A percentile compares a stretch with the other conserved stretches of the same genome.
Conservation (phyloP, 2,888 invertebrate species). For the Cremastobaeus sp. region DNA sequence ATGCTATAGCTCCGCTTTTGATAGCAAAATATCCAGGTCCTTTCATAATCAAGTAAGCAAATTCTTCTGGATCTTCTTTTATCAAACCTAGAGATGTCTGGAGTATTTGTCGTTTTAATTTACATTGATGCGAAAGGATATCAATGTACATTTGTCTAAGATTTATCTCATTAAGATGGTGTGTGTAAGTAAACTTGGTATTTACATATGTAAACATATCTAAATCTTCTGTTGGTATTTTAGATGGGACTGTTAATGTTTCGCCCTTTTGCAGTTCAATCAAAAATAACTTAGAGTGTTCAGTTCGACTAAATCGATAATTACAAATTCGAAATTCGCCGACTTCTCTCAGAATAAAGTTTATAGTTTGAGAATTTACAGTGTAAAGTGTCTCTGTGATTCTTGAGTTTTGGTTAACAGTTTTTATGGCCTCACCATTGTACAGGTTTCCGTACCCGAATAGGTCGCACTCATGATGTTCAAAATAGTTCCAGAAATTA, state of each 20-base stretch:
- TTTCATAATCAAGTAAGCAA: conserved; percentile 63
- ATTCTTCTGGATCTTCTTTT: conserved; percentile 63
- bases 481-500: no score
- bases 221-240: conserved; percentile 22
- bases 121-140: conserved; percentile 63
- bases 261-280: conserved; percentile 6
- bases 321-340: conserved; percentile 7
- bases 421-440: no score
- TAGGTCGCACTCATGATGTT: no score
- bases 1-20: conserved; percentile 65
- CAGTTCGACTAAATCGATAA: conserved; percentile 27
- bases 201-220: conserved; percentile 64
- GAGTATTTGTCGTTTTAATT: conserved; percentile 64
- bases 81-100: conserved; percentile 63
- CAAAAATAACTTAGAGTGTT: conserved; percentile 52
- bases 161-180: conserved; percentile 61
- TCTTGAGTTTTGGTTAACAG: no score
- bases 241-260: neutral
- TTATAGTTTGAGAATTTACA: no score
- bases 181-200: conserved; percentile 66
- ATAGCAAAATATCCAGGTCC: conserved; percentile 64
- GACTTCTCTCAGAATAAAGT: conserved; percentile 50
- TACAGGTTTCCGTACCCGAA: no score
- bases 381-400: no score
- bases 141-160: conserved; percentile 60